Evolutionary conservation across 2,113 vertebrate species (phyloP), one percentile per base, ranked within the genome.

Genomic region (Pyxicephalus adspersus): DNA sequence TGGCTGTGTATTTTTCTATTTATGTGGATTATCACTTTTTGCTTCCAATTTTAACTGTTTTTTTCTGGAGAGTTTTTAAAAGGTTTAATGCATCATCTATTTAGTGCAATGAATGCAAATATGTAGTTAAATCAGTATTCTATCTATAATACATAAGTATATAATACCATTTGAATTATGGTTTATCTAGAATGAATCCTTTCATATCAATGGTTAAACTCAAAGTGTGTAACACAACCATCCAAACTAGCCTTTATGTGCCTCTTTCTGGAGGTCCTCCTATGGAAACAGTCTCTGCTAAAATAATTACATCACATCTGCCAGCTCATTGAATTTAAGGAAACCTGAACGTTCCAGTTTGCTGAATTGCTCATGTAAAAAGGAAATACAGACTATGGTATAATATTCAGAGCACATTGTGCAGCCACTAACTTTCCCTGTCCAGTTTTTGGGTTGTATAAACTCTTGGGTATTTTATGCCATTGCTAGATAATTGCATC

Each of bases 231-330:
- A 54, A 51, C 76, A 58, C 50, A 50, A 3, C 26, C 51, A 29
- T 52, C 70, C 28, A 73, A 25, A 34, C 1, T 55, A 64, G 28
- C 45, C 67, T 51, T 64, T 51, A 51, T 57, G 61, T 65, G 58
- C 70, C 58, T 74, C 50, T 20, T 57, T 55, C 67, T 81, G 61
- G 50, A 72, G n/a, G 55, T 54, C 50, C 29, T 74, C 51, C 61
- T 74, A 72, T 64, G 68, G 70, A 81, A 74, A 74, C 58, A 81
- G 22, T 16, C 52, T 45, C 79, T 81, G 70, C 28, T 64, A 45
- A 57, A 81, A 81, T 51, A 65, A 74, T 81, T 74, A 81, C 51
- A 64, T 74, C 61, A 64, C 68, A 74, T 52, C 79, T 81, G 79
- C 79, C 79, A 81, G 74, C 70, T 34, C 70, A 64, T 18, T 57